Percentiles rank a stretch among this genome's conserved stretches.
phyloP scores from a whole-genome alignment of 1,140 invertebrate species.

The Matsumurasca onukii region DNA sequence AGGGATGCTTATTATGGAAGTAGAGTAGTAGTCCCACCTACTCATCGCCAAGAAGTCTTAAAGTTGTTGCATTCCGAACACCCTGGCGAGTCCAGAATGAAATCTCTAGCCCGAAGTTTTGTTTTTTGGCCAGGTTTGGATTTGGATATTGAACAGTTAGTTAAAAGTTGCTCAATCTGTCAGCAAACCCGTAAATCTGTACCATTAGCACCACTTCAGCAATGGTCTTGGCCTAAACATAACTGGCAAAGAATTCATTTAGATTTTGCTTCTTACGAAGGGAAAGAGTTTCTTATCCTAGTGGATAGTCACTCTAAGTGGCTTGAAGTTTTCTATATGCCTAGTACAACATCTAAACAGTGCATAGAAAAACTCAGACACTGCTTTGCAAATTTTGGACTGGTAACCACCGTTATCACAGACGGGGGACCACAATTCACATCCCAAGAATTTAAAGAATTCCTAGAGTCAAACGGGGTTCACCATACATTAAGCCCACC shows the following conservation, averaged over 20 bases:
- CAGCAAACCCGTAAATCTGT: too few relatives aligned
- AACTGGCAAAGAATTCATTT: constrained; percentile 5
- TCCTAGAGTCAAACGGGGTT: not conserved
- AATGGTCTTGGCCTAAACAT: not conserved
- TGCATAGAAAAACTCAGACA: not conserved
- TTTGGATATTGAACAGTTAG: too few relatives aligned
- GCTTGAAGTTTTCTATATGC: too few relatives aligned
- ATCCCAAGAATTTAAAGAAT: not conserved
- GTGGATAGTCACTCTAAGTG: too few relatives aligned
- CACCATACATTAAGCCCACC: too few relatives aligned
- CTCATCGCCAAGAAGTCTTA: constrained; percentile 38
- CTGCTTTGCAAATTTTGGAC: not conserved
- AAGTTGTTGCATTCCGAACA: too few relatives aligned
- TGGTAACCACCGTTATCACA: not conserved
- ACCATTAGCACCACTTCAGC: too few relatives aligned
- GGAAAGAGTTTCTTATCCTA: not conserved
- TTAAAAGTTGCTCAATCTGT: too few relatives aligned
- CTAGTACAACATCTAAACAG: too few relatives aligned
- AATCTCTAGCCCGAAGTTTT: constrained; percentile 45
- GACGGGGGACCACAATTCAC: too few relatives aligned
- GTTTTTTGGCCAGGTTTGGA: constrained; percentile 44
- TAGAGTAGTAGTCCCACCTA: constrained; percentile 44
- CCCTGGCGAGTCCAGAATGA: too few relatives aligned
- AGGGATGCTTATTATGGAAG: constrained; percentile 32
- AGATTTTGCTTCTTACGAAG: not conserved